These are phyloP conservation scores for Atrichornis clamosus DNA, from an alignment of 2,113 vertebrate species.

Conservation along the genomic window DNA sequence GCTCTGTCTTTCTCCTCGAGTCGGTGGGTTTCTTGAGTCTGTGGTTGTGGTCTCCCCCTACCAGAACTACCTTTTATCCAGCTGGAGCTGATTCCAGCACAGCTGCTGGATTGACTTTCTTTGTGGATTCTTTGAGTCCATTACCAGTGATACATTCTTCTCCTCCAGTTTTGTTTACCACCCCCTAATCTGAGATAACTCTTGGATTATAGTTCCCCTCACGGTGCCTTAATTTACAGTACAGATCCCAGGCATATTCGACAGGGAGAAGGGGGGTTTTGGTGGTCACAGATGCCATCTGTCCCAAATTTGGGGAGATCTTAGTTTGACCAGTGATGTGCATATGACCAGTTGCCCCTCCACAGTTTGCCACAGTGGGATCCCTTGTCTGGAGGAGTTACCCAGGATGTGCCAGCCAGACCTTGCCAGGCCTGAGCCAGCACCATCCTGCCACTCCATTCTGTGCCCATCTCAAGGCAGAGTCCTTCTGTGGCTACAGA, in stretches of 20 bases:
- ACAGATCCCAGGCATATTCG: neutral
- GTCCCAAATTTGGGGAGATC: neutral
- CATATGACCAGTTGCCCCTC: neutral
- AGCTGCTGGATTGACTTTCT: neutral
- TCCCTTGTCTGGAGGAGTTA: neutral
- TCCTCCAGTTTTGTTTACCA: neutral
- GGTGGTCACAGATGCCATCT: neutral
- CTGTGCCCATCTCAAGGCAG: neutral
- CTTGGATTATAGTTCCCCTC: neutral
- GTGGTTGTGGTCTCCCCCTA: rapidly evolving
- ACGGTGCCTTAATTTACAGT: neutral
- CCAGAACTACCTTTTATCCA: neutral
- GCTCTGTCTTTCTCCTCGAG: neutral
- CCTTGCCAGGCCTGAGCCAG: neutral
- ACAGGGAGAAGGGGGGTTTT: neutral
- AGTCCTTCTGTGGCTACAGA: neutral
- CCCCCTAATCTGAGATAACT: neutral
- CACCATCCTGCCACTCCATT: neutral
- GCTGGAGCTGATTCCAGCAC: neutral
- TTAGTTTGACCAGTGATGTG: neutral
- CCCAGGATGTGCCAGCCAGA: neutral
- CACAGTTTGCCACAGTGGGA: neutral
- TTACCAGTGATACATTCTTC: neutral
- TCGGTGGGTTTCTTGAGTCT: neutral
- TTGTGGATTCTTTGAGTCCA: neutral